Conservation (phyloP, 2,888 invertebrate genomes). For the Melanophora roralis region DNA sequence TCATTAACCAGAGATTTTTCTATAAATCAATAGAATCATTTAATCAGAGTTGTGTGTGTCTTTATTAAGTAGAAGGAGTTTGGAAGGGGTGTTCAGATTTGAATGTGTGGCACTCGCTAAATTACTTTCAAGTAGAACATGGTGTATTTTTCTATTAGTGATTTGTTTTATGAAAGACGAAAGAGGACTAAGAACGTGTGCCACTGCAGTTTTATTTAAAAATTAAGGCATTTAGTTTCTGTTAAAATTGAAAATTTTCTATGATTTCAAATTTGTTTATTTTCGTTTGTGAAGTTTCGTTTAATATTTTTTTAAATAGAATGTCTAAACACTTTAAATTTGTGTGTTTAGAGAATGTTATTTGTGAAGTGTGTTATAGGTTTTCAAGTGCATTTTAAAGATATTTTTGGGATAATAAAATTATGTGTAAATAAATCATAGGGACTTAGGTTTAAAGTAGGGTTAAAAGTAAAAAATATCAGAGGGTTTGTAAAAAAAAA, state of each 20-base stretch:
- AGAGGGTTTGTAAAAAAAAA: too few relatives aligned
- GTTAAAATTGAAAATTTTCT: background rate
- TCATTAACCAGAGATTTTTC: slow-evolving; percentile 43
- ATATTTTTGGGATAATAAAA: slow-evolving; percentile 1
- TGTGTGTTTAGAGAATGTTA: slow-evolving; percentile 22
- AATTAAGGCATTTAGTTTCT: slow-evolving; percentile 51
- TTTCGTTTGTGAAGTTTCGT: slow-evolving; percentile 12
- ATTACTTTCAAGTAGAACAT: slow-evolving; percentile 58
- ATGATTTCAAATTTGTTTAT: slow-evolving; percentile 36
- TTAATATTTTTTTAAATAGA: background rate
- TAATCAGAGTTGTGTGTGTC: background rate
- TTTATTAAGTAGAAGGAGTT: slow-evolving; percentile 25
- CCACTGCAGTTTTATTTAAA: slow-evolving; percentile 14
- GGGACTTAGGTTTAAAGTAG: too few relatives aligned
- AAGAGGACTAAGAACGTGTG: background rate
- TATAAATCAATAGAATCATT: slow-evolving; percentile 49
- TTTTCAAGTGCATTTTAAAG: slow-evolving; percentile 46
- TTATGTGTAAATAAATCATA: slow-evolving; percentile 1
- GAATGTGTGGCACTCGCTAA: slow-evolving; percentile 47
- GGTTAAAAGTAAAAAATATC: too few relatives aligned
- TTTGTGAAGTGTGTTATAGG: slow-evolving; percentile 9
- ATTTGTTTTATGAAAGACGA: background rate
- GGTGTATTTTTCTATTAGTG: slow-evolving; percentile 44
- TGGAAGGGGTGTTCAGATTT: slow-evolving; percentile 22
- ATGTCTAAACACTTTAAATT: slow-evolving; percentile 19